Conservation (phyloP, 1,140 invertebrate genomes). For the Drosophila obscura region DNA sequence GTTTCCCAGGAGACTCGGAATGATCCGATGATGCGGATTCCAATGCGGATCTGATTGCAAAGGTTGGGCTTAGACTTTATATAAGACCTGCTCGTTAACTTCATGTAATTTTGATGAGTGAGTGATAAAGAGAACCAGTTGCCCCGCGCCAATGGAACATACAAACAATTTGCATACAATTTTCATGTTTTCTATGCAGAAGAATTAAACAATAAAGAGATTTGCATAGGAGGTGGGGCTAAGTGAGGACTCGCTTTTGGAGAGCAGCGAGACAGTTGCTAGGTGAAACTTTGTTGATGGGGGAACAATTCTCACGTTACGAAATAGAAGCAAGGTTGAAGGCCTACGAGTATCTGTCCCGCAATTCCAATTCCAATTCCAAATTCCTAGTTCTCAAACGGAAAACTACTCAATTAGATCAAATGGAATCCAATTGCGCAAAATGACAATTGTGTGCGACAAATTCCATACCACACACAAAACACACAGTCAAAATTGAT, state of each 20-base stretch:
- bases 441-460: conserved; percentile 58
- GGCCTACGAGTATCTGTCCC: conserved; percentile 32
- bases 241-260: background rate
- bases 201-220: conserved; percentile 67
- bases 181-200: conserved; percentile 39
- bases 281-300: conserved; percentile 11
- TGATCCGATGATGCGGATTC: conserved; percentile 25
- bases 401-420: conserved; percentile 77
- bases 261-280: conserved; percentile 29
- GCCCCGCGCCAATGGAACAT: conserved; percentile 46
- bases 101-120: conserved; percentile 43
- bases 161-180: conserved; percentile 63
- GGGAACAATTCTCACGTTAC: conserved; percentile 61
- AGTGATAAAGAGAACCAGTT: conserved; percentile 22
- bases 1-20: conserved; percentile 13
- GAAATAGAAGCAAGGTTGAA: conserved; percentile 59
- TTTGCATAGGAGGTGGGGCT: conserved; percentile 54
- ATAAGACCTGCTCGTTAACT: conserved; percentile 13
- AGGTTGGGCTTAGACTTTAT: conserved; percentile 24
- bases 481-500: conserved; percentile 70
- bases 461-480: conserved; percentile 55
- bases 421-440: conserved; percentile 58
- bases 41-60: conserved; percentile 58
- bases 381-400: conserved; percentile 35
- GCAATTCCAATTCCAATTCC: background rate